Evolutionary conservation across 1,140 invertebrate species (phyloP).

Genomic region (Cecropterus lyciades): DNA sequence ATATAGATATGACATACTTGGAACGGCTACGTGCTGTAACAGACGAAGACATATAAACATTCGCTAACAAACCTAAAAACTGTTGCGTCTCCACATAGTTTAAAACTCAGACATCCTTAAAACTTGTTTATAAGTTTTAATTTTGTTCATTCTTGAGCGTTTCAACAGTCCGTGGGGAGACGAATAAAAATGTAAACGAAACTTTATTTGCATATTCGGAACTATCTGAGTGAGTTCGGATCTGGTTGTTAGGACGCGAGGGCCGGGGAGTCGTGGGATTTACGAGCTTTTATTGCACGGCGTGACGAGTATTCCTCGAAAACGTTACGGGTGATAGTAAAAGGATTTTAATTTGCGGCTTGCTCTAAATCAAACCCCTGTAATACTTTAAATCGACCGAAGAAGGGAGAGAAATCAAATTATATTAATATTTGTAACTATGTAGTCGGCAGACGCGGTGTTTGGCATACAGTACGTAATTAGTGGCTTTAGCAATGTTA

Average conservation of each 20-base stretch:
- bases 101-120: conserved; percentile 7
- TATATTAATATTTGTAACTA: no score
- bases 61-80: not conserved
- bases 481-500: no score
- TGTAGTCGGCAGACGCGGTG: no score
- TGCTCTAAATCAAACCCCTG: no score
- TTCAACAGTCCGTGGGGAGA: conserved; percentile 21
- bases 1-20: no score
- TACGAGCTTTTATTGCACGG: conserved; percentile 52
- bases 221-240: conserved; percentile 48
- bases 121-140: conserved; percentile 32
- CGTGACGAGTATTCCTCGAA: not conserved
- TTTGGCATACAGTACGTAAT: no score
- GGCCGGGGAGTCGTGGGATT: conserved; percentile 37
- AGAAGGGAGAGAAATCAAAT: no score
- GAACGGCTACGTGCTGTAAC: not conserved
- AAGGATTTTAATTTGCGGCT: not conserved
- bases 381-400: no score
- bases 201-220: conserved; percentile 52
- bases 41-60: not conserved
- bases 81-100: conserved; percentile 7
- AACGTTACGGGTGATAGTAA: not conserved
- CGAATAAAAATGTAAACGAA: conserved; percentile 36
- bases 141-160: conserved; percentile 16
- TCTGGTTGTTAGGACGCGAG: conserved; percentile 43